Evolutionary conservation across 1,140 invertebrate species (phyloP).

Genomic region (Pogonomyrmex barbatus): DNA sequence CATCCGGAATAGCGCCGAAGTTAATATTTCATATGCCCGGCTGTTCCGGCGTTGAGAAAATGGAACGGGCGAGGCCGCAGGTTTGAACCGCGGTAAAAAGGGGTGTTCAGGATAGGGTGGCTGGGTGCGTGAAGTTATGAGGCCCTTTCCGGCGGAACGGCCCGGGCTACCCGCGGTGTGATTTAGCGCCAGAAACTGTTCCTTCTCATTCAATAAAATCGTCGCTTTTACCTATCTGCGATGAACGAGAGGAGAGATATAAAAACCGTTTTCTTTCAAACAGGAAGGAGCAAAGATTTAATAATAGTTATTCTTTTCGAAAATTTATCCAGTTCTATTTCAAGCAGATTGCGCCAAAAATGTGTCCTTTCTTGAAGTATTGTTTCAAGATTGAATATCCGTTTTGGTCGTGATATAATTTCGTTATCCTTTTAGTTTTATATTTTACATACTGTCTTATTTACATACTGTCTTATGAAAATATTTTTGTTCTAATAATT

Average conservation of each 20-base stretch:
- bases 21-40: conserved; percentile 80
- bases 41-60: conserved; percentile 80
- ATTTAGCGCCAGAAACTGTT: conserved; percentile 77
- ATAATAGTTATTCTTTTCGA: conserved; percentile 4
- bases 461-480: background rate
- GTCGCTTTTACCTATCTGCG: conserved; percentile 68
- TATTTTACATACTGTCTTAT: background rate
- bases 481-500: background rate
- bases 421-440: background rate
- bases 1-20: conserved; percentile 74
- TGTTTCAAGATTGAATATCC: background rate
- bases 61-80: conserved; percentile 76
- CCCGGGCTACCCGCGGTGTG: conserved; percentile 78
- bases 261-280: conserved; percentile 7
- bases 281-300: conserved; percentile 11
- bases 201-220: conserved; percentile 79
- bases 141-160: conserved; percentile 78
- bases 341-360: background rate
- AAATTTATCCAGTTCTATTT: conserved; percentile 10
- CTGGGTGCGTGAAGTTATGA: conserved; percentile 79
- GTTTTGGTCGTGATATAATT: background rate
- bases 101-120: conserved; percentile 64
- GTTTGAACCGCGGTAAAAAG: conserved; percentile 71
- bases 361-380: background rate
- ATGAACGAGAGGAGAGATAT: background rate